These are phyloP conservation scores for Macrocentrus cingulum DNA, from an alignment of 1,140 invertebrate genomes.

Conservation along the genomic window DNA sequence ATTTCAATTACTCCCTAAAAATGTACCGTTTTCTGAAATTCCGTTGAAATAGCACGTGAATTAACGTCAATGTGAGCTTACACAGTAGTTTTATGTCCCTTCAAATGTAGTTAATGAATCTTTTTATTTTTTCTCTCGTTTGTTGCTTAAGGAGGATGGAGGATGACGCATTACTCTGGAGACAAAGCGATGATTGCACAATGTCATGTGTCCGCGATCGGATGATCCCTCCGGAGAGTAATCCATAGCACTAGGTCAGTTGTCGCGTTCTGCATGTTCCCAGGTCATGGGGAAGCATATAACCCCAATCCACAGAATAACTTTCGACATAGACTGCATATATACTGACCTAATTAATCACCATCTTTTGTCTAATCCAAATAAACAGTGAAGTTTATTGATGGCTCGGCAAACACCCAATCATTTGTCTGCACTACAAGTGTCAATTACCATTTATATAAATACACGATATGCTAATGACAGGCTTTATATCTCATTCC, in stretches of 20 bases:
- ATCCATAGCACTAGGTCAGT: slow-evolving; percentile 13
- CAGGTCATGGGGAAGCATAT: background rate
- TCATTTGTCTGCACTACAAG: too few species aligned
- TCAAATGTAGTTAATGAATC: too few species aligned
- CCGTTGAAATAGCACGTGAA: too few species aligned
- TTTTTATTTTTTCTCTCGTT: too few species aligned
- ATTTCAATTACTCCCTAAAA: too few species aligned
- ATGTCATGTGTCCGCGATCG: slow-evolving; percentile 21
- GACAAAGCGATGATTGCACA: slow-evolving; percentile 21
- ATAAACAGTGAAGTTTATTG: too few species aligned
- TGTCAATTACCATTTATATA: slow-evolving; percentile 1
- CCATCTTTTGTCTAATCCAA: too few species aligned
- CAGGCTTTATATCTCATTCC: too few species aligned
- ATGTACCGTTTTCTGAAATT: too few species aligned
- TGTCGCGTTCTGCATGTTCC: slow-evolving; percentile 13
- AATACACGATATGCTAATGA: background rate
- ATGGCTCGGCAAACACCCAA: too few species aligned
- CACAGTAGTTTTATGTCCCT: too few species aligned
- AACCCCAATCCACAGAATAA: slow-evolving; percentile 1
- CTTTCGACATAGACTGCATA: background rate
- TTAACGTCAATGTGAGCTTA: too few species aligned
- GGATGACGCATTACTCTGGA: slow-evolving; percentile 15
- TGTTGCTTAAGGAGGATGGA: background rate
- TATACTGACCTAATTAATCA: background rate
- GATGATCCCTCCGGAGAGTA: slow-evolving; percentile 25